phyloP scores from a whole-genome alignment of 2,113 vertebrate species.

The Circaetus cinerascens region DNA sequence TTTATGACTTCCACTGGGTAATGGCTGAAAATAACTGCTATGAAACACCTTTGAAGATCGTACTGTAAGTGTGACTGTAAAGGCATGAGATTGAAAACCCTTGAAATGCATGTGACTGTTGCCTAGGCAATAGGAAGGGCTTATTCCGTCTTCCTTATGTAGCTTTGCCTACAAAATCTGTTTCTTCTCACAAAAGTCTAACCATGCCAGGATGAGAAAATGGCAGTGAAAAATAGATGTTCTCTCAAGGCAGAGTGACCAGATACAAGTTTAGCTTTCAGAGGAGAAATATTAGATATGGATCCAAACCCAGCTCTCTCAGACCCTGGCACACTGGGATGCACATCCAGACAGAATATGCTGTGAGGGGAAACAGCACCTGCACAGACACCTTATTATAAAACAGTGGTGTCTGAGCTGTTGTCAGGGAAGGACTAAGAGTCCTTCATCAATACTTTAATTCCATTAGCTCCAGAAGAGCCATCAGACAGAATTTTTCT shows the following conservation, averaged over 20 bases:
- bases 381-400: neutral
- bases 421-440: neutral
- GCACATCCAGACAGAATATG: neutral
- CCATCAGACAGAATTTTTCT: neutral
- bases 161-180: neutral
- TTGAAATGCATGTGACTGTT: neutral
- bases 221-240: neutral
- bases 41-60: neutral
- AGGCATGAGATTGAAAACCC: neutral
- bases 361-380: neutral
- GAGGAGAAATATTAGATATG: neutral
- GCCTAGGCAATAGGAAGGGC: neutral
- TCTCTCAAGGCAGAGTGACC: neutral
- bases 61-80: neutral
- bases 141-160: neutral
- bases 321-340: neutral
- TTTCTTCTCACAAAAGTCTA: neutral
- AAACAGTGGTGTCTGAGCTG: neutral
- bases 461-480: neutral
- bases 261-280: neutral
- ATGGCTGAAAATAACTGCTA: slow-evolving; percentile 4
- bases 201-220: neutral
- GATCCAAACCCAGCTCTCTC: neutral
- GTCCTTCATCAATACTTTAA: neutral
- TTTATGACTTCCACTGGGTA: neutral